These are phyloP conservation scores for Vidua macroura DNA, from an alignment of 2,113 vertebrate species.

Conservation along the genomic window DNA sequence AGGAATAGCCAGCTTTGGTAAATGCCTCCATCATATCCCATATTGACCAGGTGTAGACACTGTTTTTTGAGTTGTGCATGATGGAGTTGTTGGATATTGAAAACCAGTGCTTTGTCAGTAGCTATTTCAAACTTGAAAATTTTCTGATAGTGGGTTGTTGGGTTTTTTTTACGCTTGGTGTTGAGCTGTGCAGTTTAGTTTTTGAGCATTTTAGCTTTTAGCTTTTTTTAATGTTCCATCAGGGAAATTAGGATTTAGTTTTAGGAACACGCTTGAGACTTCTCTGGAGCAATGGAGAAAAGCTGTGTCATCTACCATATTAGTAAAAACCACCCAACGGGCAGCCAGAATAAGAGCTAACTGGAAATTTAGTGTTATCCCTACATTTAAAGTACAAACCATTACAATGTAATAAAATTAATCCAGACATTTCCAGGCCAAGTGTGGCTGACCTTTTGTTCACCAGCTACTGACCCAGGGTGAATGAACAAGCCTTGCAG, in stretches of 20 bases:
- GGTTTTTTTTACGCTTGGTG: accelerated
- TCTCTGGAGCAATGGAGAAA: background rate
- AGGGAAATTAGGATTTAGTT: background rate
- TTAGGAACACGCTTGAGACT: background rate
- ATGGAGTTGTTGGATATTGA: background rate
- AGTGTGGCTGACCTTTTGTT: conserved; percentile 83
- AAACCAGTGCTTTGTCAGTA: background rate
- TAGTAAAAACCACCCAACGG: conserved; percentile 48
- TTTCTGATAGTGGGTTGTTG: background rate
- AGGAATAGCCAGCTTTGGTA: background rate
- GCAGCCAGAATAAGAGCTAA: conserved; percentile 65
- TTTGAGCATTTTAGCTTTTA: background rate
- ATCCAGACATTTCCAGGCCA: conserved; percentile 86
- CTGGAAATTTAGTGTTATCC: conserved; percentile 75
- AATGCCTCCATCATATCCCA: background rate
- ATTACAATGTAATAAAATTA: conserved; percentile 84
- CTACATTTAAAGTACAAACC: conserved; percentile 78
- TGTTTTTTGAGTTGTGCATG: background rate
- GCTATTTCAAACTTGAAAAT: background rate
- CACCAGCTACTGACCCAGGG: conserved; percentile 80
- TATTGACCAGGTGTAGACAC: background rate
- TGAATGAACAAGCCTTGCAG: conserved; percentile 76
- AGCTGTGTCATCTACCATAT: conserved; percentile 54
- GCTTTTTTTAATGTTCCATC: background rate
- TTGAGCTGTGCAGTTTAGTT: background rate